Percentiles rank a stretch among this genome's conserved stretches.
These are phyloP conservation scores for Lasioglossum zephyrum DNA, from an alignment of 2,888 invertebrate genomes.

Conservation along the genomic window DNA sequence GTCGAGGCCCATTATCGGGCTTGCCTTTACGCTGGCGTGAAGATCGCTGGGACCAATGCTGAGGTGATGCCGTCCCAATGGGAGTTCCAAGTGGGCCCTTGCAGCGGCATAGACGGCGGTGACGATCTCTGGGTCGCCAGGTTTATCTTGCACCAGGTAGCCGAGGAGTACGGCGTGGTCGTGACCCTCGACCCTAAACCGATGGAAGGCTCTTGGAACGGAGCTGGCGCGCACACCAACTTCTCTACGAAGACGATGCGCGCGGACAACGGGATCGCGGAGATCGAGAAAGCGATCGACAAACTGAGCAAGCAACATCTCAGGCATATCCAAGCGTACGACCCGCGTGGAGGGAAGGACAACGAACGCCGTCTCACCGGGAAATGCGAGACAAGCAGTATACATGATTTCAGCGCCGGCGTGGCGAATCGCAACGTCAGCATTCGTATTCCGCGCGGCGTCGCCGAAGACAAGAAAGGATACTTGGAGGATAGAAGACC, in stretches of 20 bases:
- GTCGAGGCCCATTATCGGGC: constrained; percentile 98
- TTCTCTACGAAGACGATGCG: constrained; percentile 98
- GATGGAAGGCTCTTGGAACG: constrained; percentile 93
- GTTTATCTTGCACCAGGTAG: constrained; percentile 94
- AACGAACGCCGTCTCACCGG: constrained; percentile 98
- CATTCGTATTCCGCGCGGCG: constrained; percentile 96
- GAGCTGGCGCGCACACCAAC: constrained; percentile 98
- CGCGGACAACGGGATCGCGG: constrained; percentile 93
- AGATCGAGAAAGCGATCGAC: constrained; percentile 98
- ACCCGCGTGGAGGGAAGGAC: constrained; percentile 97
- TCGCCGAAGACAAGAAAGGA: constrained; percentile 96
- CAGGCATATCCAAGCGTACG: constrained; percentile 98
- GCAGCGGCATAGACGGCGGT: constrained; percentile 92
- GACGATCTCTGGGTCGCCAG: constrained; percentile 96
- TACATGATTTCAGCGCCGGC: constrained; percentile 97
- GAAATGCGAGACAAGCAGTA: constrained; percentile 97
- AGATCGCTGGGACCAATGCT: constrained; percentile 97
- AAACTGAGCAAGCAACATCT: constrained; percentile 96
- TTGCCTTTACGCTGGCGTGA: constrained; percentile 97
- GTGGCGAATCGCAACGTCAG: constrained; percentile 97
- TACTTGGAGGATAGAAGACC: constrained; percentile 98
- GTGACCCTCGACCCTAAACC: constrained; percentile 92
- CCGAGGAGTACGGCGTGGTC: constrained; percentile 96
- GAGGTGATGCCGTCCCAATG: constrained; percentile 98
- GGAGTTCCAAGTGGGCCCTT: constrained; percentile 91